These are phyloP conservation scores for Asteroscopus sphinx DNA, from an alignment of 2,888 invertebrate species.

Conservation along the genomic window DNA sequence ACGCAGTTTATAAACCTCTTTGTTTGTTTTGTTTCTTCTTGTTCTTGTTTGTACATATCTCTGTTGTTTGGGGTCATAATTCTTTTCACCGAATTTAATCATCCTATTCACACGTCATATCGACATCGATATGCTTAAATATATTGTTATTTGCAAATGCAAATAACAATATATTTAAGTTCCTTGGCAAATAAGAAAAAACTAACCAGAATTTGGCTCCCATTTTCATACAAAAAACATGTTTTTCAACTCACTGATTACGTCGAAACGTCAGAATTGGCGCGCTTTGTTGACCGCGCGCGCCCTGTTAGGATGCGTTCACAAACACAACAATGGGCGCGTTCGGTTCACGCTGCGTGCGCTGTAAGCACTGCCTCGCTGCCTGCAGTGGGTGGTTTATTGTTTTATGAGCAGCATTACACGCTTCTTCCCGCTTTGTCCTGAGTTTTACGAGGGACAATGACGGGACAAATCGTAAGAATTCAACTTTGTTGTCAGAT, in stretches of 20 bases:
- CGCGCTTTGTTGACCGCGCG: conserved; percentile 63
- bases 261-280: conserved; percentile 61
- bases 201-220: conserved; percentile 20
- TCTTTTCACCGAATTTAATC: conserved; percentile 13
- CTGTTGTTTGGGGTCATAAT: conserved; percentile 14
- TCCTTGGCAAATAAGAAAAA: too few relatives aligned
- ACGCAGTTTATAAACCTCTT: conserved; percentile 4
- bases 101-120: conserved; percentile 2
- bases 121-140: too few relatives aligned
- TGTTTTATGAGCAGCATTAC: conserved; percentile 81
- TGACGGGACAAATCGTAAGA: conserved; percentile 78
- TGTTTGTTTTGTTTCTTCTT: not conserved
- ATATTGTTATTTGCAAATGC: too few relatives aligned
- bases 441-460: conserved; percentile 70
- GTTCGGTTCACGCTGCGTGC: conserved; percentile 54
- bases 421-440: conserved; percentile 72
- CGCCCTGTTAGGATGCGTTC: conserved; percentile 62
- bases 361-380: conserved; percentile 39
- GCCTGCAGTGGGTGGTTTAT: conserved; percentile 82
- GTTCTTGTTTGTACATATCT: too few relatives aligned
- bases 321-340: conserved; percentile 54
- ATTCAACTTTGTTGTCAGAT: conserved; percentile 77
- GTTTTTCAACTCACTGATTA: conserved; percentile 58
- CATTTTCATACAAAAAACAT: conserved; percentile 33
- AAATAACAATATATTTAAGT: too few relatives aligned